These are phyloP conservation scores for Palaemon carinicauda DNA, from an alignment of 1,140 invertebrate species.

Conservation along the genomic window DNA sequence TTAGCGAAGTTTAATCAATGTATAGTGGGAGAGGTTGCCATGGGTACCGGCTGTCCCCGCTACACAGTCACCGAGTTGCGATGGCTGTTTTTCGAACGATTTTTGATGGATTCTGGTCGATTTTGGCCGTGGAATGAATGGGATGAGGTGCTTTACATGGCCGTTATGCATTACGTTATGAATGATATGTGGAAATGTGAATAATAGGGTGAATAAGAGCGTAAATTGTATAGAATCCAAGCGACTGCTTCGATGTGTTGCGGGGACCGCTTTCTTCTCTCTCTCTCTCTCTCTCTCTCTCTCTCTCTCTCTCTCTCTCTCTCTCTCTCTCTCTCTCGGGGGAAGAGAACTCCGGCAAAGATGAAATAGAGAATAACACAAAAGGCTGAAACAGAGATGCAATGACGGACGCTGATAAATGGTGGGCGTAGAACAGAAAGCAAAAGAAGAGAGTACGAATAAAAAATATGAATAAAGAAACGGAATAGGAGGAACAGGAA, in stretches of 20 bases:
- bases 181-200: neutral
- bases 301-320: neutral
- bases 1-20: conserved; percentile 47
- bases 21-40: conserved; percentile 43
- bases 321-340: neutral
- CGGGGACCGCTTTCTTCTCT: neutral
- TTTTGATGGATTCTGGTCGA: neutral
- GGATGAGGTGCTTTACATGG: neutral
- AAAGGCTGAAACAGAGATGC: neutral
- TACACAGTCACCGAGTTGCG: neutral
- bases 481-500: neutral
- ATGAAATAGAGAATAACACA: conserved; percentile 30
- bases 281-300: neutral
- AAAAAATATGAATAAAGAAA: neutral
- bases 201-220: neutral
- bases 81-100: neutral
- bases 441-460: neutral
- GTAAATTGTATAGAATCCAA: neutral
- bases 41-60: conserved; percentile 18
- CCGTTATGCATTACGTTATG: neutral
- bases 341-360: conserved; percentile 17
- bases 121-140: neutral
- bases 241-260: neutral
- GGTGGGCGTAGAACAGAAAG: neutral
- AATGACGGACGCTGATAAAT: conserved; percentile 1